Evolutionary conservation across 2,888 invertebrate genomes (phyloP).

Genomic region (Malachius bipustulatus): DNA sequence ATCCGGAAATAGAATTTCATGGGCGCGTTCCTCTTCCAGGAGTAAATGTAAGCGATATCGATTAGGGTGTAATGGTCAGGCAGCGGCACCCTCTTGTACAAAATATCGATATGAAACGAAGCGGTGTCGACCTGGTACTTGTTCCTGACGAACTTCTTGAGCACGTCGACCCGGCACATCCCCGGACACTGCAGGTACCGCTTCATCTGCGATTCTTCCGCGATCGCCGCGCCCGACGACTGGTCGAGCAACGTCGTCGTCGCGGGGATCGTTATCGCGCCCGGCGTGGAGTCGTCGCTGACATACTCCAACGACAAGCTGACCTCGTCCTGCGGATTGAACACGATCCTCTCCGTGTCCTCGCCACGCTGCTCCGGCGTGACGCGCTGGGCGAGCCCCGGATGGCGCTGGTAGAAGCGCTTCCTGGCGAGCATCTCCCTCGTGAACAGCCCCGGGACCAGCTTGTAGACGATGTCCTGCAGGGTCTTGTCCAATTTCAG

Average conservation of each 20-base stretch:
- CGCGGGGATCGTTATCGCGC: conserved; percentile 28
- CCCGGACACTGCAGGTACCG: conserved; percentile 85
- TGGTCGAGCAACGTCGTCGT: conserved; percentile 19
- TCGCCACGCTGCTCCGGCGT: conserved; percentile 76
- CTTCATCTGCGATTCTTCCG: conserved; percentile 34
- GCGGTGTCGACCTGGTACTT: conserved; percentile 71
- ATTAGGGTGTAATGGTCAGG: conserved; percentile 83
- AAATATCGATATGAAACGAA: conserved; percentile 55
- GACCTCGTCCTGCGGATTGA: conserved; percentile 82
- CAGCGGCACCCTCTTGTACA: conserved; percentile 74
- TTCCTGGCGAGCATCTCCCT: conserved; percentile 78
- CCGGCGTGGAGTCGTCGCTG: conserved; percentile 36
- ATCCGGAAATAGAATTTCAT: conserved; percentile 66
- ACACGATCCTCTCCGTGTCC: conserved; percentile 73
- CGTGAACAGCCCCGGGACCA: conserved; percentile 92
- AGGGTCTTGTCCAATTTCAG: conserved; percentile 74
- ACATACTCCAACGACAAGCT: conserved; percentile 77
- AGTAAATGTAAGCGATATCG: conserved; percentile 91
- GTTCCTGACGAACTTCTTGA: conserved; percentile 78
- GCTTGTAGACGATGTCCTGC: conserved; percentile 91
- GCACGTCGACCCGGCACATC: conserved; percentile 73
- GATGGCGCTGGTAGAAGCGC: conserved; percentile 70
- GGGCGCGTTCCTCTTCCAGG: conserved; percentile 81
- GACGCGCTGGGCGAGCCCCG: conserved; percentile 48
- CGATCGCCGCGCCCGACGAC: conserved; percentile 16